A percentile compares a stretch with the other conserved stretches of the same genome.
These are phyloP conservation scores for Capitulum mitella DNA, from an alignment of 2,888 invertebrate genomes.

Conservation along the genomic window DNA sequence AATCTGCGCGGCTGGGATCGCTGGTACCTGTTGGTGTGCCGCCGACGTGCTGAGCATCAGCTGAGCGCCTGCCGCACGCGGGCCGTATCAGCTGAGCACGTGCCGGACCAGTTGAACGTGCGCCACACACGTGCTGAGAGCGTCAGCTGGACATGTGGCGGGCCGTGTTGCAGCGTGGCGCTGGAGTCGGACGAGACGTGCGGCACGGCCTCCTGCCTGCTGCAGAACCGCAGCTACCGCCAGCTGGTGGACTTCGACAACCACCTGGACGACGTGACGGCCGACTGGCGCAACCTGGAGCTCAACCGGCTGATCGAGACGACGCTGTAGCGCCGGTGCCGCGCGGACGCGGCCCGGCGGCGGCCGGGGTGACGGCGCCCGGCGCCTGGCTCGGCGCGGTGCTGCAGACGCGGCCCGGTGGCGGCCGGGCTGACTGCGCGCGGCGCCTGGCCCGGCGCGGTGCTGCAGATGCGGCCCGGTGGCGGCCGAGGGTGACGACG, in stretches of 20 bases:
- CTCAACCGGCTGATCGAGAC: conserved; percentile 50
- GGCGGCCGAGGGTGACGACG: not conserved
- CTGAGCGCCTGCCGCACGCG: not conserved
- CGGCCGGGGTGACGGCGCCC: not conserved
- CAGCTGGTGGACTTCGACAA: conserved; percentile 93
- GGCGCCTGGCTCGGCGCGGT: not conserved
- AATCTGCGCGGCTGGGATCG: not conserved
- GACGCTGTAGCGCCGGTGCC: not conserved
- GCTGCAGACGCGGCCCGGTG: not conserved
- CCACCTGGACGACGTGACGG: conserved; percentile 80
- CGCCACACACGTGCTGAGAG: too few relatives aligned
- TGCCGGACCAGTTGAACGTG: too few relatives aligned
- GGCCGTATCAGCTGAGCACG: not conserved
- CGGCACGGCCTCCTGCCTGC: conserved; percentile 53
- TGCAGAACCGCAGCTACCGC: conserved; percentile 64
- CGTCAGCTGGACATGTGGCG: too few relatives aligned
- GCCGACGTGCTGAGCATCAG: not conserved
- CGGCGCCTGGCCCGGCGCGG: not conserved
- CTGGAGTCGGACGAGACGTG: conserved; percentile 42
- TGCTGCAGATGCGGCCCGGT: not conserved
- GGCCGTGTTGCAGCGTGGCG: not conserved
- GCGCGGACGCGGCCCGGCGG: not conserved
- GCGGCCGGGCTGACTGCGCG: not conserved
- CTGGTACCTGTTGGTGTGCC: conserved; percentile 6
- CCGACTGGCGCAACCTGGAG: conserved; percentile 79